These are phyloP conservation scores for Falco peregrinus DNA, from an alignment of 2,797 vertebrate species.

Conservation along the genomic window DNA sequence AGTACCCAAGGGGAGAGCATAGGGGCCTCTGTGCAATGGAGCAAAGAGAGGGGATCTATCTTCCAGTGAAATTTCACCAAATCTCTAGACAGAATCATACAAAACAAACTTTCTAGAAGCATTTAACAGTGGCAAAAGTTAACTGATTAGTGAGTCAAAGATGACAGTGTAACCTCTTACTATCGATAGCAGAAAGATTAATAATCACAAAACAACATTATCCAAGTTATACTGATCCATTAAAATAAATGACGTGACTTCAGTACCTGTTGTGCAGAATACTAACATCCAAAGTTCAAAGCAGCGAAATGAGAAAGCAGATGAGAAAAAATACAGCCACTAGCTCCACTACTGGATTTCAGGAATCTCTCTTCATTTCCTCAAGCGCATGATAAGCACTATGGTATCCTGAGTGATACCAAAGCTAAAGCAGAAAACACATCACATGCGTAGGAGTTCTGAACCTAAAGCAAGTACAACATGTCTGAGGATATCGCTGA, in stretches of 20 bases:
- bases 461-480: neutral
- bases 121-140: neutral
- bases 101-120: neutral
- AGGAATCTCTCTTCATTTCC: neutral
- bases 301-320: neutral
- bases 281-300: neutral
- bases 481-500: neutral
- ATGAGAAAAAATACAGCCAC: neutral
- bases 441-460: neutral
- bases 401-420: neutral
- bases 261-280: neutral
- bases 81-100: neutral
- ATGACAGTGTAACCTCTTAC: neutral
- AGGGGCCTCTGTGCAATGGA: neutral
- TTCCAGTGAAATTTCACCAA: neutral
- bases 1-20: neutral
- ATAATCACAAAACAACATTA: neutral
- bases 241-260: neutral
- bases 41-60: neutral
- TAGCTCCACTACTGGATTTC: neutral
- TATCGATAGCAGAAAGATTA: neutral
- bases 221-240: neutral
- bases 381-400: neutral
- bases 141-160: neutral
- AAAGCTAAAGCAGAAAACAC: neutral